Base-by-base conservation (phyloP, 1,140 invertebrate species). In the Orchesella cincta region DNA sequence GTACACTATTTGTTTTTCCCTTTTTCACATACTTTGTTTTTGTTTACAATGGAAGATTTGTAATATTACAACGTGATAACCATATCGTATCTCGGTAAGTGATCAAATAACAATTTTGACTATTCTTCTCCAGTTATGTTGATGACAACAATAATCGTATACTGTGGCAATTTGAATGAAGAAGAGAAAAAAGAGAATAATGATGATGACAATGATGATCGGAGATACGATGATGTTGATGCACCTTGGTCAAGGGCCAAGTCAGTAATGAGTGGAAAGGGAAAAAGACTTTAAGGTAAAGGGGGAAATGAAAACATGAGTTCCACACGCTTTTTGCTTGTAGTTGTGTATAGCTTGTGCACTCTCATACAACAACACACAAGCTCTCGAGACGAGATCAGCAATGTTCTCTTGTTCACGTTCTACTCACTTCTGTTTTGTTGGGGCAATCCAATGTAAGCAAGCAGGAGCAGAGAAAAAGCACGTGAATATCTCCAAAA, bases 111-210 rank as follows among this genome's bases (percentile, higher is more conserved):
- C 62, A 67, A 33, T 67, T 67, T 67, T 67, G 62, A 67, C 62
- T 67, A 31, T 67, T 67, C 33, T 67, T 33, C 62, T 3, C 5
- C 62, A 31, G 62, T 67, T 8, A 67, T 67, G 62, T 67, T 67
- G 62, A 67, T 67, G 62, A 67, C 62, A 67, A 67, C 62, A 67
- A 67, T 67, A 67, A 67, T 67, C 62, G 62, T 67, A 67, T 67
- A 67, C 62, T 67, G 62, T 33, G 33, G 12, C 62, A 67, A 67
- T 67, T 67, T 67, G 62, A 31, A 29, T 29, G 62, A 12, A 67
- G 33, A 29, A 67, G 26, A 67, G 62, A 67, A n/a, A 67, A 67
- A 67, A 67, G 62, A 8, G 62, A 31, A 29, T 67, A 67, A 67
- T 67, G 52, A 57, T 57, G 52, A 57, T 57, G 62, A 67, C 62